Evolutionary conservation across 2,888 invertebrate species (phyloP), one percentile per base, ranked within the genome.

Genomic region (Meliscaeva auricollis): DNA sequence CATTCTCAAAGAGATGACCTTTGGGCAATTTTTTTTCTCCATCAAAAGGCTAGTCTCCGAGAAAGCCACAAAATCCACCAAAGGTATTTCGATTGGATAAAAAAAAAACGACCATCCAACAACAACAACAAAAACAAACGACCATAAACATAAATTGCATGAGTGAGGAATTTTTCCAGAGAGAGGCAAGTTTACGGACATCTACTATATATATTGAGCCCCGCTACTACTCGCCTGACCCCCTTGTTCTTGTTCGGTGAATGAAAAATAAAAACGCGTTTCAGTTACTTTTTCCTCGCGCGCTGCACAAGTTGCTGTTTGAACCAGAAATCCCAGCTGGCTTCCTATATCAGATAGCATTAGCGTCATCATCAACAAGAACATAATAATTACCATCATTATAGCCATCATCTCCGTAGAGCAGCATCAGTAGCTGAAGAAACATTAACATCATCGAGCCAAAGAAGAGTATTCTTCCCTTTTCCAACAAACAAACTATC

Each of bases 341-440:
- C 76, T 81, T 72, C 72, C 54, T 70, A 64, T 56, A 79, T 83
- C 83, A 79, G 74, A 83, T 79, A 79, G 83, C 79, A 84, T 84
- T 84, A 80, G 72, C 84, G 68, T 85, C 84, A 72, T 85, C 84
- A 76, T 66, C 80, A 56, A 32, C 60, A 84, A 66, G 72, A 84
- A 72, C 72, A 72, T 80, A 69, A 80, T 84, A 80, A 84, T 84
- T 74, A 80, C 74, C 69, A 84, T 58, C 82, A 70, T 81, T 76
- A 50, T 66, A 52, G 54, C 44, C 30, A 46, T 46, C 77, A 74
- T 79, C 60, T 54, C 17, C 20, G 58, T 56, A 69, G 68, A 20
- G 48, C 75, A 54, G 30, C 32, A 32, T 52, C 46, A 41, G 78
- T 78, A 79, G 78, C 68, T 44, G 52, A 41, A 62, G 79, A 60